Evolutionary conservation across 2,888 invertebrate genomes (phyloP).

Genomic region (Gnatocerus cornutus): DNA sequence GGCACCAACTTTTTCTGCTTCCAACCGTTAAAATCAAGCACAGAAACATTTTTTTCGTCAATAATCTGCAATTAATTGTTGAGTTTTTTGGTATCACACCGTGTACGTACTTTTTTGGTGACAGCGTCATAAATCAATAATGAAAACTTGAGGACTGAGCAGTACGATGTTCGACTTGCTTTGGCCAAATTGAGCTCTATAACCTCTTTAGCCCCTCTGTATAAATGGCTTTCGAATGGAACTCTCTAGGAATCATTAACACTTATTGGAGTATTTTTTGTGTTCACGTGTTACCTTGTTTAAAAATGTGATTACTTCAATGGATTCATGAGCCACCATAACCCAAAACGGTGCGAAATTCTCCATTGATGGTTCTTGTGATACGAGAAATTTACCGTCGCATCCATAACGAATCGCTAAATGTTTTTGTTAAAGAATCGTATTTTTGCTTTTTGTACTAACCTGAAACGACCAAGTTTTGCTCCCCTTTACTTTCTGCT

Average conservation of each 20-base stretch:
- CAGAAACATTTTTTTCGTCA: background rate
- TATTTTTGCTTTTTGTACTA: no score
- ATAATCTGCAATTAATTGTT: no score
- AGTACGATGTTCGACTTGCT: background rate
- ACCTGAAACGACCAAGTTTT: background rate
- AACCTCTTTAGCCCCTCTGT: background rate
- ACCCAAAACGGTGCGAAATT: constrained; percentile 6
- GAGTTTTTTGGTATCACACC: background rate
- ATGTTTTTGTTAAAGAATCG: background rate
- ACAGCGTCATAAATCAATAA: background rate
- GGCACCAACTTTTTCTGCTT: background rate
- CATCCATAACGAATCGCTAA: constrained; percentile 10
- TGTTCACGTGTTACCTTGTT: background rate
- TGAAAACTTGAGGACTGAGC: background rate
- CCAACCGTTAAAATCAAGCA: background rate
- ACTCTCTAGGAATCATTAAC: no score
- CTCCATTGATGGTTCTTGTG: background rate
- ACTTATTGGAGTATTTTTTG: no score
- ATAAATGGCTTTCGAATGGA: no score
- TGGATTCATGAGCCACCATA: background rate
- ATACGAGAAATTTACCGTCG: background rate
- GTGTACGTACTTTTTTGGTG: background rate
- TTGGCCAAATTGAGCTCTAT: background rate
- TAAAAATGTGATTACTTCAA: background rate
- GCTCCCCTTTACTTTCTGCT: background rate